These are phyloP conservation scores for Hypotaenidia philippensis DNA, from an alignment of 2,797 vertebrate species.

Conservation along the genomic window DNA sequence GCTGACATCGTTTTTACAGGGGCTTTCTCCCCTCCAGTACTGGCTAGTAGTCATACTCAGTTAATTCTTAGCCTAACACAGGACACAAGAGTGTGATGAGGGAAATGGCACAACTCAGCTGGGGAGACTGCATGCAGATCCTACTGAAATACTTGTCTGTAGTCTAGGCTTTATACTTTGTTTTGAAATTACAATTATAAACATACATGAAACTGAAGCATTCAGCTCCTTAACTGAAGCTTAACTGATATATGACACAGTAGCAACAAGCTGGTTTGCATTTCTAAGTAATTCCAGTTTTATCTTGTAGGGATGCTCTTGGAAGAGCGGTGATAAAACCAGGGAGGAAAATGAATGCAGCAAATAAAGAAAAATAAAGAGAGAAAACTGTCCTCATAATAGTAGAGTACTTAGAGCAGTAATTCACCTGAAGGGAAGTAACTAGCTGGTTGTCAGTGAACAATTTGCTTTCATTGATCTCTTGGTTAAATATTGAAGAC, in stretches of 20 bases:
- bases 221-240: background rate
- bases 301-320: background rate
- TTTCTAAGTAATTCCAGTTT: background rate
- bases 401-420: background rate
- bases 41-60: background rate
- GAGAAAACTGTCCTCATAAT: background rate
- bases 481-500: slow-evolving; percentile 57
- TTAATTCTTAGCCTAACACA: background rate
- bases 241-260: background rate
- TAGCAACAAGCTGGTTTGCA: background rate
- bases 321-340: background rate
- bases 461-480: slow-evolving; percentile 45
- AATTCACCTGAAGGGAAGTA: slow-evolving; percentile 24
- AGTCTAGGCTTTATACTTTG: background rate
- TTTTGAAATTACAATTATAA: background rate
- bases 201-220: background rate
- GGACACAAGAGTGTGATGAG: background rate
- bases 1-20: rapidly evolving
- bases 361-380: background rate
- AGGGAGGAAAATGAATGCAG: background rate
- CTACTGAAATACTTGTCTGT: background rate
- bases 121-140: rapidly evolving
- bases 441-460: slow-evolving; percentile 20
- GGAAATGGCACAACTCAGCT: background rate
- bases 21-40: background rate